These are phyloP conservation scores for Beris morrisii DNA, from an alignment of 2,888 invertebrate genomes.

Conservation along the genomic window DNA sequence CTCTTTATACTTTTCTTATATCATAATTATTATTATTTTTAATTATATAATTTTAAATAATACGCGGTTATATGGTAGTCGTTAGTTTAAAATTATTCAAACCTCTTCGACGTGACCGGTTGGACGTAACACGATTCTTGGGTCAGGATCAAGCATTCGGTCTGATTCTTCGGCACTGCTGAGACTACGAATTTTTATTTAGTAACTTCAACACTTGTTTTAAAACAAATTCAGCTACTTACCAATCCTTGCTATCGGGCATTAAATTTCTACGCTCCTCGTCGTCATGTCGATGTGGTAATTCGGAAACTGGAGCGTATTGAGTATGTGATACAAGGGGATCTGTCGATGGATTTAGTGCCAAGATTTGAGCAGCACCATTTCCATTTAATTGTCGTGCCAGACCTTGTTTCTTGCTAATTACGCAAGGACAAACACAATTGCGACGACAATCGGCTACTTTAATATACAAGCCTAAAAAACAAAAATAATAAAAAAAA, in stretches of 20 bases:
- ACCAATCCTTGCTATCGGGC: slow-evolving; percentile 75
- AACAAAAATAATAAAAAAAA: slow-evolving; percentile 13
- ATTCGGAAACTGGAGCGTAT: slow-evolving; percentile 75
- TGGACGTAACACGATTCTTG: slow-evolving; percentile 66
- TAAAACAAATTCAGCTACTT: slow-evolving; percentile 30
- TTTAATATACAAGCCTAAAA: slow-evolving; percentile 51
- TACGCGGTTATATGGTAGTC: neutral
- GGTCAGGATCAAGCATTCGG: slow-evolving; percentile 74
- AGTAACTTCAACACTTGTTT: slow-evolving; percentile 8
- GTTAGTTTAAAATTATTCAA: slow-evolving; percentile 40
- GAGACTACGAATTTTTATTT: slow-evolving; percentile 55
- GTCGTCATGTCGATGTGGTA: slow-evolving; percentile 66
- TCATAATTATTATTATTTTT: neutral
- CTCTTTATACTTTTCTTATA: slow-evolving; percentile 7
- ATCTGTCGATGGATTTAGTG: slow-evolving; percentile 75
- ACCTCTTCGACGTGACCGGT: slow-evolving; percentile 65
- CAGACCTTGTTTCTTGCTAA: slow-evolving; percentile 49
- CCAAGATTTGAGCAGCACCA: slow-evolving; percentile 60
- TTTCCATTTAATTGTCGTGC: slow-evolving; percentile 53
- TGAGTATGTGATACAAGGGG: slow-evolving; percentile 71
- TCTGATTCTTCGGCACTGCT: slow-evolving; percentile 74
- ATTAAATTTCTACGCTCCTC: slow-evolving; percentile 73
- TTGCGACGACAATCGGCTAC: slow-evolving; percentile 50
- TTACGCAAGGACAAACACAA: slow-evolving; percentile 49
- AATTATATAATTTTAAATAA: slow-evolving; percentile 11